Conservation (phyloP, 1,140 invertebrate species). For the Calliphora vicina region DNA sequence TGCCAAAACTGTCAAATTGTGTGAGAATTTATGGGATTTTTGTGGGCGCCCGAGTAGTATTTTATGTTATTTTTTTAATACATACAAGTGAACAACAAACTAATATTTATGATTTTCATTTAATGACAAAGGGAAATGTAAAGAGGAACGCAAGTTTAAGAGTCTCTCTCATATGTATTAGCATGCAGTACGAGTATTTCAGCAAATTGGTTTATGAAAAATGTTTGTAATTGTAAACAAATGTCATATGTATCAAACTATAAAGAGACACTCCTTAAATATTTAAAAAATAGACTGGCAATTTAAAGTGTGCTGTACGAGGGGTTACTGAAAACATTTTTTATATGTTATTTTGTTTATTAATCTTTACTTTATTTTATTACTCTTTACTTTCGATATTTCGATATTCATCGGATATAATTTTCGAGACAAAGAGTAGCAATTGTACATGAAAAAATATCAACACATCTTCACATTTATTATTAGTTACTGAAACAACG, state of each 20-base stretch:
- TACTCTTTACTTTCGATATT: too few relatives aligned
- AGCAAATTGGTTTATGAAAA: background rate
- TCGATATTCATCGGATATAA: too few relatives aligned
- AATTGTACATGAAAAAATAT: too few relatives aligned
- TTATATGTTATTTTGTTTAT: too few relatives aligned
- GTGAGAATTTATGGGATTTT: constrained; percentile 8
- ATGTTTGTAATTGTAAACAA: background rate
- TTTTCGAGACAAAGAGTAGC: too few relatives aligned
- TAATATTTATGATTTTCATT: background rate
- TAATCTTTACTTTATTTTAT: too few relatives aligned
- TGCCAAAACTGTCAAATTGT: constrained; percentile 27
- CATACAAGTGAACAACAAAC: background rate
- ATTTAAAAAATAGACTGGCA: too few relatives aligned
- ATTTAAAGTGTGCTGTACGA: too few relatives aligned
- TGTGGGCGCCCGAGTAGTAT: constrained; percentile 12
- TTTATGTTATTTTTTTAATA: background rate
- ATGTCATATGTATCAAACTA: background rate
- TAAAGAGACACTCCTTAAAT: background rate
- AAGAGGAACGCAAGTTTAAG: background rate
- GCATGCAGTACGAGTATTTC: background rate
- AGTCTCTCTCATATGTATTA: background rate
- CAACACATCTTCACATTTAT: too few relatives aligned
- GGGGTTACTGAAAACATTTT: too few relatives aligned
- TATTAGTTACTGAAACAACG: too few relatives aligned
- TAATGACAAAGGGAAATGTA: background rate